A percentile compares a stretch with the other conserved stretches of the same genome.
Conservation (phyloP, 2,113 vertebrate species). For the Barbus barbus region DNA sequence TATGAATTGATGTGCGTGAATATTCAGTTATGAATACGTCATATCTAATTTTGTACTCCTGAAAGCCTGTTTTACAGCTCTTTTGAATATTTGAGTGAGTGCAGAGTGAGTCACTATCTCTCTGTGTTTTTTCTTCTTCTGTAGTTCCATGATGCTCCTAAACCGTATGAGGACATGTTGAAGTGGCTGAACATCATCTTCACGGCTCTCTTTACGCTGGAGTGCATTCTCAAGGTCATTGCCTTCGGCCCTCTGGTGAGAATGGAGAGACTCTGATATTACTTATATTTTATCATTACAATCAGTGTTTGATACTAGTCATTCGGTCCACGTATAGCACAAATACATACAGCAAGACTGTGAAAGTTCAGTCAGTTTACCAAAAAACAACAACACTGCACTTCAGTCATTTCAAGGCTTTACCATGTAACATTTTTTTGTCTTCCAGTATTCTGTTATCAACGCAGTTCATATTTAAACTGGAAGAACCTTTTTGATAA, state of each 20-base stretch:
- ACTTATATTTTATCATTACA: neutral
- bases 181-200: conserved; percentile 95
- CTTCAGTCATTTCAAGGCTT: too few relatives aligned
- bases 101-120: neutral
- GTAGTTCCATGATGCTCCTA: conserved; percentile 90
- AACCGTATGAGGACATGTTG: conserved; percentile 89
- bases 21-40: conserved; percentile 2
- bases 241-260: conserved; percentile 95
- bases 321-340: too few relatives aligned
- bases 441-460: too few relatives aligned
- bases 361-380: too few relatives aligned
- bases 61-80: neutral
- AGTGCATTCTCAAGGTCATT: conserved; percentile 95
- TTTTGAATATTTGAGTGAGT: neutral
- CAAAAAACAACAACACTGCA: too few relatives aligned
- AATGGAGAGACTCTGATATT: neutral
- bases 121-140: conserved; percentile 20
- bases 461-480: too few relatives aligned
- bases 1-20: neutral
- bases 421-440: too few relatives aligned
- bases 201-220: conserved; percentile 95
- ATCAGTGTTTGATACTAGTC: neutral
- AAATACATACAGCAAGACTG: neutral
- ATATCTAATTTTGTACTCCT: neutral
- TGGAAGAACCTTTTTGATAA: too few relatives aligned